These are phyloP conservation scores for Ormia ochracea DNA, from an alignment of 2,888 invertebrate species.

Conservation along the genomic window DNA sequence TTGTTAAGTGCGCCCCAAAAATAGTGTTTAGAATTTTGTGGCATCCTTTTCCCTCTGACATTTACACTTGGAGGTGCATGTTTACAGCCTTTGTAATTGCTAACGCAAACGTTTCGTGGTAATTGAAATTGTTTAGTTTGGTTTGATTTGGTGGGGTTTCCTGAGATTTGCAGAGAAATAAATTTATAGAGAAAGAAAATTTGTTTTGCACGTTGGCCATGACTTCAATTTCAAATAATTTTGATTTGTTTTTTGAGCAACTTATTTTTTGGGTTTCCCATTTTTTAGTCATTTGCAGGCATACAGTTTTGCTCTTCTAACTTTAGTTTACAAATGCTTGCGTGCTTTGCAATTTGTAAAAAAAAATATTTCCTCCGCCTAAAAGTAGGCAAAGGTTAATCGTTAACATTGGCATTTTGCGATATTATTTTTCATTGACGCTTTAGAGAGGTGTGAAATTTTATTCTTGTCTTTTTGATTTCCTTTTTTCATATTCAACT, in stretches of 20 bases:
- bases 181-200: slow-evolving; percentile 7
- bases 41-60: slow-evolving; percentile 31
- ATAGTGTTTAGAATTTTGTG: slow-evolving; percentile 35
- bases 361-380: background rate
- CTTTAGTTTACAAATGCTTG: background rate
- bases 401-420: slow-evolving; percentile 45
- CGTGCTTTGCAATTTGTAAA: slow-evolving; percentile 14
- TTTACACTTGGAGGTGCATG: background rate
- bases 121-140: slow-evolving; percentile 11
- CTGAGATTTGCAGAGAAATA: slow-evolving; percentile 19
- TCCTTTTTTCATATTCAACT: slow-evolving; percentile 21
- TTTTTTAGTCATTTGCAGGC: slow-evolving; percentile 37
- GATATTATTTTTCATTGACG: slow-evolving; percentile 39
- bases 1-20: slow-evolving; percentile 39
- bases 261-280: slow-evolving; percentile 10
- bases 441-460: slow-evolving; percentile 46
- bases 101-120: slow-evolving; percentile 12
- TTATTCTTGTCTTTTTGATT: slow-evolving; percentile 10
- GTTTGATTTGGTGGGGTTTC: slow-evolving; percentile 16
- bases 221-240: slow-evolving; percentile 57
- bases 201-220: slow-evolving; percentile 59
- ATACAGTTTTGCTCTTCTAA: slow-evolving; percentile 39
- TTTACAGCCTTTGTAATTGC: background rate
- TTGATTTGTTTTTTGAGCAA: slow-evolving; percentile 19
- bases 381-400: slow-evolving; percentile 60